Evolutionary conservation across 2,113 vertebrate genomes (phyloP).

Genomic region (Rutilus rutilus): DNA sequence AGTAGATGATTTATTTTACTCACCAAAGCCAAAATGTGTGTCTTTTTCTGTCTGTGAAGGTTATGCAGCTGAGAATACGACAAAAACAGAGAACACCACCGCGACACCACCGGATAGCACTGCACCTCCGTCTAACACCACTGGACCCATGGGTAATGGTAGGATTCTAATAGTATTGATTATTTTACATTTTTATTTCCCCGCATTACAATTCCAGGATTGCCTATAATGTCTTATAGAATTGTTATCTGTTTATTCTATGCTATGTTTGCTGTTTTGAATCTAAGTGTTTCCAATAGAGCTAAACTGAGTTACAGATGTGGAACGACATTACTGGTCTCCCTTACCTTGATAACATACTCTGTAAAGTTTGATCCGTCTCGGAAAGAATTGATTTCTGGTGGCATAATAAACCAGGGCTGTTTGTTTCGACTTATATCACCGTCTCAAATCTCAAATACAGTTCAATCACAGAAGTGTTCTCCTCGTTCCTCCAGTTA

Average conservation of each 20-base stretch:
- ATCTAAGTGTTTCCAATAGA: neutral
- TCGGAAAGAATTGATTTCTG: neutral
- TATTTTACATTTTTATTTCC: neutral
- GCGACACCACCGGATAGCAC: too few relatives aligned
- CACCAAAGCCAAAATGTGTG: neutral
- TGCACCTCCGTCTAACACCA: neutral
- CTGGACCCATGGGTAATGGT: neutral
- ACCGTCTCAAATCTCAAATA: neutral
- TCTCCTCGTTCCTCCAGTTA: neutral
- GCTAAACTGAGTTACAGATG: neutral
- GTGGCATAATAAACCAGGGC: neutral
- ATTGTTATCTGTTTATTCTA: neutral
- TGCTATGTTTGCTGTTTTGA: neutral
- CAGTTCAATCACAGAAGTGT: neutral
- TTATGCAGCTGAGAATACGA: neutral
- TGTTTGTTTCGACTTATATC: neutral
- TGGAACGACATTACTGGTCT: neutral
- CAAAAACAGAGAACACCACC: neutral
- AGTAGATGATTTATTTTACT: neutral
- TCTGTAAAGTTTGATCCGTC: neutral
- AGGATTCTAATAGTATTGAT: neutral
- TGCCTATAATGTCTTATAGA: neutral
- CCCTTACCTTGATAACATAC: neutral
- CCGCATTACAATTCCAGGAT: too few relatives aligned
- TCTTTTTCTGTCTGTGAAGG: constrained; percentile 22